Evolutionary conservation across 2,888 invertebrate species (phyloP).

Genomic region (Amblyjoppa fuscipennis): DNA sequence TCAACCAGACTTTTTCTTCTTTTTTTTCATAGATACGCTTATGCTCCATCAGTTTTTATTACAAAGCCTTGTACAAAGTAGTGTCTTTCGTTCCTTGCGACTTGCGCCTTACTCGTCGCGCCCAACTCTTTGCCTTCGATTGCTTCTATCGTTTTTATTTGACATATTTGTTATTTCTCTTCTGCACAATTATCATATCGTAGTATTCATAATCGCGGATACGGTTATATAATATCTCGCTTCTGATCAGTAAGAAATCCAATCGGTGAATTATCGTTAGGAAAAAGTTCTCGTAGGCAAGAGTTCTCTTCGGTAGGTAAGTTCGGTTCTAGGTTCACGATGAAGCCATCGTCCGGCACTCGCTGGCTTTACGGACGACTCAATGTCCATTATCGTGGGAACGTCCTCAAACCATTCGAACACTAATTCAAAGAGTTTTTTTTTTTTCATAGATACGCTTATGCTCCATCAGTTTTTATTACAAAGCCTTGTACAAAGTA

Average conservation of each 20-base stretch:
- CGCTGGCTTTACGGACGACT: background rate
- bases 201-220: background rate
- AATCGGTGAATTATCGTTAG: background rate
- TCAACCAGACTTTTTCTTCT: background rate
- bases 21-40: slow-evolving; percentile 5
- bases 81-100: slow-evolving; percentile 51
- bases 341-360: background rate
- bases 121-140: slow-evolving; percentile 46
- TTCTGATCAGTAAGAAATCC: slow-evolving; percentile 20
- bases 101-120: slow-evolving; percentile 34
- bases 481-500: slow-evolving; percentile 69
- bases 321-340: background rate
- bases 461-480: slow-evolving; percentile 67
- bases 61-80: slow-evolving; percentile 69
- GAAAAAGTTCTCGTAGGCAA: background rate
- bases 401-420: background rate
- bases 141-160: slow-evolving; percentile 53
- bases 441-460: slow-evolving; percentile 10
- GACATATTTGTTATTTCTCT: slow-evolving; percentile 53
- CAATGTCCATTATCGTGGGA: background rate
- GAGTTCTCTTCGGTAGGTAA: slow-evolving; percentile 20
- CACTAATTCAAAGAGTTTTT: slow-evolving; percentile 8
- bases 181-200: slow-evolving; percentile 6
- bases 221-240: background rate
- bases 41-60: slow-evolving; percentile 66